Conservation (phyloP, 1,140 invertebrate genomes). For the Drosophila repletoides region DNA sequence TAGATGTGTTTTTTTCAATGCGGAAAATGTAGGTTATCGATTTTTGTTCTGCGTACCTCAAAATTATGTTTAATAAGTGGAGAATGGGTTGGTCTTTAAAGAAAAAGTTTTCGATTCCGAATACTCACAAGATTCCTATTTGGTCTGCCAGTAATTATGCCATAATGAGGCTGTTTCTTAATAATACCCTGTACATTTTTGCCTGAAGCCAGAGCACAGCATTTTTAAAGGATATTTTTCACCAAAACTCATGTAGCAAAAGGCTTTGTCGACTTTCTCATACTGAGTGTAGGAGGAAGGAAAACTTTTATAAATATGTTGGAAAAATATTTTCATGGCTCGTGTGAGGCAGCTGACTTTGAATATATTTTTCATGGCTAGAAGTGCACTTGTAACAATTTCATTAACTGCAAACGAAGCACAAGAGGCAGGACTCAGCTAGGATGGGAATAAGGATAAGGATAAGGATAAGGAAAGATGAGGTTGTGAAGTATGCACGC, state of each 20-base stretch:
- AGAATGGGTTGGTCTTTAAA: conserved; percentile 1
- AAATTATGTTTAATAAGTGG: conserved; percentile 36
- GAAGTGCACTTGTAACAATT: conserved; percentile 58
- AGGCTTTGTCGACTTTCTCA: conserved; percentile 33
- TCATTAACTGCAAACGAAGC: conserved; percentile 70
- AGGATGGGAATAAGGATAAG: too few species aligned
- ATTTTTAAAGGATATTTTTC: conserved; percentile 9
- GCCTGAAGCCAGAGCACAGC: background rate
- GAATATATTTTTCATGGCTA: conserved; percentile 23
- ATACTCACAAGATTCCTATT: background rate
- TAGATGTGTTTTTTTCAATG: conserved; percentile 19
- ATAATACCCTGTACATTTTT: background rate
- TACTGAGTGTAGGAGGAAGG: background rate
- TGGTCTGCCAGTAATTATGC: conserved; percentile 29
- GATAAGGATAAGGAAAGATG: too few species aligned
- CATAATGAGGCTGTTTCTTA: conserved; percentile 36
- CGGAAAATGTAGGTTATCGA: conserved; percentile 72
- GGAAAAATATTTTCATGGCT: conserved; percentile 16
- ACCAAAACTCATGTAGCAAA: conserved; percentile 26
- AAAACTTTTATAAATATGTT: conserved; percentile 35
- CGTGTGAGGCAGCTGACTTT: conserved; percentile 6
- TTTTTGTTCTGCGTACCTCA: conserved; percentile 46
- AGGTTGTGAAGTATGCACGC: conserved; percentile 21
- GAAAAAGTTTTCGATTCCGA: too few species aligned
- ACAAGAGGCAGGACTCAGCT: conserved; percentile 35